Evolutionary conservation across 1,140 invertebrate genomes (phyloP).

Genomic region (Aethina tumida): DNA sequence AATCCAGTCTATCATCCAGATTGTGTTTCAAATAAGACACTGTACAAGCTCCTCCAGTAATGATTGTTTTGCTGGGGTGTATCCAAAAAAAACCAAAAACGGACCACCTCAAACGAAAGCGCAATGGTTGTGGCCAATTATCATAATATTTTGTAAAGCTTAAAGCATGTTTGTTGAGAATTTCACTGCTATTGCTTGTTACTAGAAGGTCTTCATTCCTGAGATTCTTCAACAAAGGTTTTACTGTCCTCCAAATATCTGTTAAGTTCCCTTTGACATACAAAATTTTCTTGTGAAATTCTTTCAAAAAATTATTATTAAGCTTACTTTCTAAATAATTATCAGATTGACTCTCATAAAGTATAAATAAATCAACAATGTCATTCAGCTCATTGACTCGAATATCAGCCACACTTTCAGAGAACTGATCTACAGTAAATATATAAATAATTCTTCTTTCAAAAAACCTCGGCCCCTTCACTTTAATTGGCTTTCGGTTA

Average conservation of each 20-base stretch:
- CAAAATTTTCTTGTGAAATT: slow-evolving; percentile 45
- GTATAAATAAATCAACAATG: slow-evolving; percentile 54
- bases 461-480: slow-evolving; percentile 38
- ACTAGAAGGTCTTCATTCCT: slow-evolving; percentile 52
- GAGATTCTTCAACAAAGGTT: slow-evolving; percentile 38
- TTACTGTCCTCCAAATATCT: slow-evolving; percentile 38
- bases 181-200: slow-evolving; percentile 45
- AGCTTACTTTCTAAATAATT: slow-evolving; percentile 27
- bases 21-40: slow-evolving; percentile 37
- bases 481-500: slow-evolving; percentile 39
- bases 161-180: slow-evolving; percentile 48
- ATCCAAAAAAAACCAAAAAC: slow-evolving; percentile 62
- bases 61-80: slow-evolving; percentile 47
- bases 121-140: slow-evolving; percentile 49
- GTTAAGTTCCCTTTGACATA: slow-evolving; percentile 40
- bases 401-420: slow-evolving; percentile 47
- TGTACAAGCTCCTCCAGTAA: slow-evolving; percentile 40
- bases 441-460: slow-evolving; percentile 46
- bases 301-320: slow-evolving; percentile 31
- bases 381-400: slow-evolving; percentile 47
- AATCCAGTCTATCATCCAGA: slow-evolving; percentile 23
- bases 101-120: slow-evolving; percentile 53
- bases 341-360: slow-evolving; percentile 40
- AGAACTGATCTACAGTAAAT: slow-evolving; percentile 45
- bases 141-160: slow-evolving; percentile 57